Evolutionary conservation across 2,113 vertebrate genomes (phyloP).

Genomic region (Irena cyanogastra): DNA sequence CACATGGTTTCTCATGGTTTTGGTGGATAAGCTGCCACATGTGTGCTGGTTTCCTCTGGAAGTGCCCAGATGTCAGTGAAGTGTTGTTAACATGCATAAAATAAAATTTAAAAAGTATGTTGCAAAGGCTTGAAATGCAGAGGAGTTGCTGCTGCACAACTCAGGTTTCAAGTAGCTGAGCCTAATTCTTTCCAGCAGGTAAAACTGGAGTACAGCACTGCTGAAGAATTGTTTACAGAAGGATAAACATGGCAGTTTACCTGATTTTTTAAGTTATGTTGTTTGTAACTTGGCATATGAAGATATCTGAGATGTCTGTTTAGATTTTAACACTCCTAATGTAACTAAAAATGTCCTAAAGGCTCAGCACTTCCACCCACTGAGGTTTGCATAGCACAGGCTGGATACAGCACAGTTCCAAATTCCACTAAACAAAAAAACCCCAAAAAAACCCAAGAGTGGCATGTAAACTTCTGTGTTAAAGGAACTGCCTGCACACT

Average conservation of each 20-base stretch:
- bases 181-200: neutral
- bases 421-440: neutral
- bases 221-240: neutral
- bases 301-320: neutral
- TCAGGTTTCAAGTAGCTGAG: neutral
- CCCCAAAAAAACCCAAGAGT: neutral
- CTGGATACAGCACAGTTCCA: neutral
- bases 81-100: neutral
- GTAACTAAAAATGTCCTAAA: slow-evolving; percentile 1
- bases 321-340: neutral
- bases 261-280: neutral
- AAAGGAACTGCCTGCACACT: neutral
- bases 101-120: neutral
- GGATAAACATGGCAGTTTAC: neutral
- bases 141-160: neutral
- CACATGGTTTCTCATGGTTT: fast-evolving
- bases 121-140: neutral
- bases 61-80: neutral
- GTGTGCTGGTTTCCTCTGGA: neutral
- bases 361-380: neutral
- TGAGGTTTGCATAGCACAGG: neutral
- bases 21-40: neutral
- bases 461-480: neutral
- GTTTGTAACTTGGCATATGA: neutral
- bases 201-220: neutral